These are phyloP conservation scores for Tringa solitaria DNA, from an alignment of 2,113 vertebrate species.

Conservation along the genomic window DNA sequence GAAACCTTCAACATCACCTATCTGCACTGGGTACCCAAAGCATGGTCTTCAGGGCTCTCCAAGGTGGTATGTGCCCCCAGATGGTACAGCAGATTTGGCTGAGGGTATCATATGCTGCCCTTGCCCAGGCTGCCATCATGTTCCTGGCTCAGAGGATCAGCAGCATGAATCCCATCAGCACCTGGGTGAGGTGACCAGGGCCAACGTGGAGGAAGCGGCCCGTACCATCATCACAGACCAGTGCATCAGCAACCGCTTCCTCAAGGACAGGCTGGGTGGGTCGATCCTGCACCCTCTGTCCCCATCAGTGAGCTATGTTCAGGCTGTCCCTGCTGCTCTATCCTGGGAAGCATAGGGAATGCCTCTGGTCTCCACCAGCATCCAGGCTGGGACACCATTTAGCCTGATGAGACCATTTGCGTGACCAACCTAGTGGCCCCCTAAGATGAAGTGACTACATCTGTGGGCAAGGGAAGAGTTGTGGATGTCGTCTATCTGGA, in stretches of 20 bases:
- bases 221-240: not conserved
- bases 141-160: not conserved
- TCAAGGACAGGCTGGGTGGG: not conserved
- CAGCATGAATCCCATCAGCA: not conserved
- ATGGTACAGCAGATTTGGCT: not conserved
- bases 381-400: not conserved
- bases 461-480: not conserved
- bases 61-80: not conserved
- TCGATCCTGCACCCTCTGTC: not conserved
- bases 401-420: not conserved
- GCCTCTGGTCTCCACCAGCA: not conserved
- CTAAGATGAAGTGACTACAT: no score
- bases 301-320: accelerated
- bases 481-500: not conserved
- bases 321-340: not conserved
- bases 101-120: not conserved
- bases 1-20: not conserved
- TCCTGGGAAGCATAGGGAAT: not conserved
- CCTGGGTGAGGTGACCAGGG: not conserved
- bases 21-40: not conserved
- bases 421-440: no score
- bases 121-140: not conserved
- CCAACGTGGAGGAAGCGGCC: not conserved
- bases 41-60: not conserved
- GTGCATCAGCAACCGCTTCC: not conserved